Evolutionary conservation across 2,888 invertebrate genomes (phyloP), one percentile per base, ranked within the genome.

Genomic region (Epinotia nisella): DNA sequence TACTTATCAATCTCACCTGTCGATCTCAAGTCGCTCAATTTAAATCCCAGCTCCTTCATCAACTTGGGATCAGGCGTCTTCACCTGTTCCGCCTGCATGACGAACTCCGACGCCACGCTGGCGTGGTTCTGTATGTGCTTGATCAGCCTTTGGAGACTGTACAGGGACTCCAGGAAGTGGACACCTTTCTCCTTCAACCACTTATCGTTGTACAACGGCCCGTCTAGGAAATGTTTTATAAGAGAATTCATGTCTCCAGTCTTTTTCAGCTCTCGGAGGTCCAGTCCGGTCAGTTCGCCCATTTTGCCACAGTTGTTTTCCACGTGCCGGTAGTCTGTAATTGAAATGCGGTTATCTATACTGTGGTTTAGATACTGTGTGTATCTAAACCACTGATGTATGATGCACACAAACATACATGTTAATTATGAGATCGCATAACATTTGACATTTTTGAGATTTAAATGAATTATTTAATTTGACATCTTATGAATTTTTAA

Each of bases 211-310:
- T 87, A 89, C 66, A 85, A 80, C 0, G 88, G 82, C 21, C 87
- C 87, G 7, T 89, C 88, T 9, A 92, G 80, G 73, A 90, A 89
- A 76, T 89, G 87, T 75, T 87, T 83, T 1, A 91, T 86, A 3
- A 92, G 71, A 0, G 87, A 82, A 67, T 86, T 86, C 70, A 85
- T 89, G 51, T 91, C 90, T 0, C 87, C 86, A 17, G 85, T 81
- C 21, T 79, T 81, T 75, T 88, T 90, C 17, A 93, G 74, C 1
- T 86, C 82, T 69, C 83, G 87, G 69, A 92, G 85, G 75, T 90
- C 83, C 0, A 92, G 80, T 2, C 89, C 88, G 0, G 92, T 90
- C 15, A 93, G 73, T 51, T 89, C 83, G 0, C 86, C 75, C 85
- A 93, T 90, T 74, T 86, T 90, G 1, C 83, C 81, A 53, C 83